Base-by-base conservation (phyloP, 1,140 invertebrate genomes). In the Condylostylus longicornis region DNA sequence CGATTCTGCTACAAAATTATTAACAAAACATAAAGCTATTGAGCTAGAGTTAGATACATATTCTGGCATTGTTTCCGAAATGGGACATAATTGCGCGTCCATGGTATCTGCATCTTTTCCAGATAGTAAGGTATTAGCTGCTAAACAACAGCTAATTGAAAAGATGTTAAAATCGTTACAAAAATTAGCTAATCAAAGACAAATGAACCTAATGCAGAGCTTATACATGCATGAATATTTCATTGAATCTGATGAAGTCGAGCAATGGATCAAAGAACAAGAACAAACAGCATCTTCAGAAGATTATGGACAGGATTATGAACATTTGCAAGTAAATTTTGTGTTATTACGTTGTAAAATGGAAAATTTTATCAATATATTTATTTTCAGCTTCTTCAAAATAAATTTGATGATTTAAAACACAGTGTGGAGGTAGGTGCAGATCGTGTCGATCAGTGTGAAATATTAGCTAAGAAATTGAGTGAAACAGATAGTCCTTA, bases 271-370 rank as follows among this genome's bases (percentile, higher is more conserved):
- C 21, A 76, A 79, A 42, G 89, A 96, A 54, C 88, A 97, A 58
- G 77, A 89, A 60, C 78, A 83, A 45, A 77, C 78, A 1, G 91
- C 90, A 6, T 77, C 77, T 3, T 88, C 82, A 22, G 91, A 98
- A 54, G 94, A 98, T 58, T 97, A 91, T 62, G 93, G 93, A 5
- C 84, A 89, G 57, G 93, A 98, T 66, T 96, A 90, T 57, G 94
- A 98, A 59, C 93, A 98, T 66, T 62, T 96, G 18, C 62, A 90
- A 63, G 77, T 87, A 53, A 60, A 61, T 60, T 38, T 27, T n/a
- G 25, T 38, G 33, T 37, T n/a, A 34, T 19, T 34, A 20, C 28
- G 5, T 36, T 30, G 32, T 33, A n/a, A 20, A 33, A 21, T 35
- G 42, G 4, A 3, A 31, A n/a, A 21, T 40, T 8, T 10, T 15